Percentiles rank a stretch among this genome's conserved stretches.
phyloP scores from a whole-genome alignment of 2,797 vertebrate species.

The Cossypha heuglini region DNA sequence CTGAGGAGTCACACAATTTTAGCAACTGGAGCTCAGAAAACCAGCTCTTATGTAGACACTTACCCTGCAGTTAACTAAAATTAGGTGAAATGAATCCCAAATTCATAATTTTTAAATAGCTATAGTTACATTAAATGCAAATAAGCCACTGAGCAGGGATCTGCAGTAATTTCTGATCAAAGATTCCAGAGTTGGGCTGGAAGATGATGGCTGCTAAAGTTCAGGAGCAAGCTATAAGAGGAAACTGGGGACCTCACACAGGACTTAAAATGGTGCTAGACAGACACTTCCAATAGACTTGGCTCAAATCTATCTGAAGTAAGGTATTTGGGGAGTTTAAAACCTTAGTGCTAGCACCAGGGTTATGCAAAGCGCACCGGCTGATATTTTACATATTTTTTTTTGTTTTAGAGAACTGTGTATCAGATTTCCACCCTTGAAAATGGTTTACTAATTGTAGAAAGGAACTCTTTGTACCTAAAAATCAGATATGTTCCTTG shows the following conservation, averaged over 20 bases:
- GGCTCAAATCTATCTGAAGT: not conserved
- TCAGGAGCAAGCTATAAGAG: not conserved
- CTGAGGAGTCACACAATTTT: not conserved
- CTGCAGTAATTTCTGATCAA: not conserved
- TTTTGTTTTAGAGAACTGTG: not conserved
- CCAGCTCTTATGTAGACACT: not conserved
- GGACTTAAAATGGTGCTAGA: not conserved
- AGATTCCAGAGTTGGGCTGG: not conserved
- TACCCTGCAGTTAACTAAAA: not conserved
- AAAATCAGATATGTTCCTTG: not conserved
- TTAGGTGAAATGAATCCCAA: not conserved
- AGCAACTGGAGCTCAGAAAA: not conserved
- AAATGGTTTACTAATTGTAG: constrained; percentile 28
- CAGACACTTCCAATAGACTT: not conserved
- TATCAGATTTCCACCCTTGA: not conserved
- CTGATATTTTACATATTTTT: not conserved
- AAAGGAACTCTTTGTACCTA: constrained; percentile 40
- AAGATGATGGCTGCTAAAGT: not conserved
- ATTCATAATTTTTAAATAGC: not conserved
- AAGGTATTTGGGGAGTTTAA: not conserved
- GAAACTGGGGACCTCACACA: not conserved
- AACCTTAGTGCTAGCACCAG: not conserved
- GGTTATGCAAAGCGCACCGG: not conserved
- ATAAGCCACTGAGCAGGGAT: not conserved
- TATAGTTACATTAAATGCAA: not conserved